Percentiles rank a stretch among this genome's conserved stretches.
Conservation (phyloP, 2,888 invertebrate species). For the Camponotus fellah region DNA sequence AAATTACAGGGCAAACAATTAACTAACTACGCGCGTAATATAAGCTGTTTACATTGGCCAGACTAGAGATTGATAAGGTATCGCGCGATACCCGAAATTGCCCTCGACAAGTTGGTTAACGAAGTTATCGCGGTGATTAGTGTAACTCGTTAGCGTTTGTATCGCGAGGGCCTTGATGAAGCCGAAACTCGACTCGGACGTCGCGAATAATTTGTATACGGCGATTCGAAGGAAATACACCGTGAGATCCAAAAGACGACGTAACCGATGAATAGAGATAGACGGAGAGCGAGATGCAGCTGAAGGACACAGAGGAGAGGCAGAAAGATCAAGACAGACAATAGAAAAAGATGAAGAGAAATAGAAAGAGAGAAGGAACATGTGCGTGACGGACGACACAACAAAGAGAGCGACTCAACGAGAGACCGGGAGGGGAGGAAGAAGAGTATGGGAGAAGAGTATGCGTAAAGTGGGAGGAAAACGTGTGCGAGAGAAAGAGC, state of each 20-base stretch:
- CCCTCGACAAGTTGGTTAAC: constrained; percentile 25
- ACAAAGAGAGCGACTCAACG: constrained; percentile 29
- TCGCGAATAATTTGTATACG: constrained; percentile 2
- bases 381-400: constrained; percentile 26
- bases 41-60: not conserved
- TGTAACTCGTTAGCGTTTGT: constrained; percentile 8
- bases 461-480: constrained; percentile 10
- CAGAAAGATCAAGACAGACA: constrained; percentile 31
- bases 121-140: constrained; percentile 24
- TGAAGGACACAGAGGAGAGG: constrained; percentile 18
- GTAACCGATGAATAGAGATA: not conserved
- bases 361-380: not conserved
- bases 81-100: constrained; percentile 26
- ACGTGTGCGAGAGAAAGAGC: constrained; percentile 39
- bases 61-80: constrained; percentile 39
- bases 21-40: constrained; percentile 6
- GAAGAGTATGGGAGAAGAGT: constrained; percentile 8
- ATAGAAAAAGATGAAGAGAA: constrained; percentile 5
- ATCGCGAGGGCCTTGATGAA: not conserved
- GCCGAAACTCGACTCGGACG: not conserved
- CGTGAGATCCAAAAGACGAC: not conserved
- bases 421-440: constrained; percentile 45
- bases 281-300: not conserved
- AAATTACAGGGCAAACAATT: constrained; percentile 14
- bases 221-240: not conserved